Base-by-base conservation (phyloP, 2,113 vertebrate genomes). In the Equus quagga region DNA sequence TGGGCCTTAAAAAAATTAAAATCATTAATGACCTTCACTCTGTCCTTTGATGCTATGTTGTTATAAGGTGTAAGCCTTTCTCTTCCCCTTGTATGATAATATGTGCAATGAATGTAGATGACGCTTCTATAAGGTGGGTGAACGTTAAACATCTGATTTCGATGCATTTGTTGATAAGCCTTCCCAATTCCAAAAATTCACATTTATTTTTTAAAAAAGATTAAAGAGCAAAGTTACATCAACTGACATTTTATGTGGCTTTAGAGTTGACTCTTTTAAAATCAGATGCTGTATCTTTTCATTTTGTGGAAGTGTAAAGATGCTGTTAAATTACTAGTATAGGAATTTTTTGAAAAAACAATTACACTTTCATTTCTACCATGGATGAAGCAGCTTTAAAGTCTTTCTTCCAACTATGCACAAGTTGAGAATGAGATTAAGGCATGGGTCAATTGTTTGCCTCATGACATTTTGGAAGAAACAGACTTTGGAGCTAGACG, bases 1-100 rank as follows among this genome's bases (percentile, higher is more conserved):
- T 86, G 72, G 92, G 65, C 92, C 82, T 97, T 98, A 97, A 97
- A 98, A 98, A 90, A 72, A 98, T 98, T 99, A 99, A 99, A 99
- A 98, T 24, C 82, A 98, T 98, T 99, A 99, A 98, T 90, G 21
- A 94, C 89, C 96, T 70, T 64, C 97, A 93, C 67, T 60, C 78
- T 98, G 92, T 98, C 97, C 96, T 64, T 98, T 97, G 96, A 89
- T 84, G 96, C 97, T 96, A 24, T 98, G 73, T 98, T 96, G 98
- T 95, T 98, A 88, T 90, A 96, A 98, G 96, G 54, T 65, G 23
- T 89, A 97, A 95, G 92, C 81, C 62, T 94, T 93, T 88, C 72
- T 97, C 18, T 79, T 81, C 58, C 31, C 21, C 21, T 81, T 94
- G 91, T 98, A 60, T 98, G 54, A 69, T 98, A 94, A 92, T 98